Evolutionary conservation across 2,113 vertebrate species (phyloP).

Genomic region (Cyanoliseus patagonus): DNA sequence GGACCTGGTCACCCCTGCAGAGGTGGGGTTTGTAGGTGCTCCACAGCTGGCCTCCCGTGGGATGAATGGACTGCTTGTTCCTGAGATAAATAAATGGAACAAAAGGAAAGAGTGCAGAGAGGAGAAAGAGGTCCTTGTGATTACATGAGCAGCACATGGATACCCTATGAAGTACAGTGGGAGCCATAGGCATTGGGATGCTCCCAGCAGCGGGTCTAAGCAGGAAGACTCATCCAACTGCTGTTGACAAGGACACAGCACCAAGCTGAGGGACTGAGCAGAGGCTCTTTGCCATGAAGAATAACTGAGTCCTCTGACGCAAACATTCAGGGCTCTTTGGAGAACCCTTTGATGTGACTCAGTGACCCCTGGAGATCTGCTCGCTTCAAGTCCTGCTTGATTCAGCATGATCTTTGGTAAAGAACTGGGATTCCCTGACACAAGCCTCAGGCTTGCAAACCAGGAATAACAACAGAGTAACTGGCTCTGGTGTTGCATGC

Average conservation of each 20-base stretch:
- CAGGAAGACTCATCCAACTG: neutral
- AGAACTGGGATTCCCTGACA: neutral
- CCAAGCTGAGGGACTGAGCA: neutral
- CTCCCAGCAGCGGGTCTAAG: neutral
- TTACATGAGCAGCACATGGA: neutral
- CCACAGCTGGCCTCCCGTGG: neutral
- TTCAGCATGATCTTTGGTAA: neutral
- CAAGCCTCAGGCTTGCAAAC: neutral
- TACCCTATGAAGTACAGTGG: rapidly evolving
- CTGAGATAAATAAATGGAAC: neutral
- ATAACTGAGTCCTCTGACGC: neutral
- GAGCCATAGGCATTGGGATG: neutral
- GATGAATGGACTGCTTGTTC: slow-evolving; percentile 24
- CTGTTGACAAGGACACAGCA: slow-evolving; percentile 2
- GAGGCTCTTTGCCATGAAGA: neutral
- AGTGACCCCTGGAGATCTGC: neutral
- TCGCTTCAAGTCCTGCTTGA: neutral
- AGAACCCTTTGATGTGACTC: neutral
- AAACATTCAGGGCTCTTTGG: neutral
- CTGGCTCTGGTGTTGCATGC: no score
- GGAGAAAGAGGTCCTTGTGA: neutral
- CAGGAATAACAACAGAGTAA: neutral
- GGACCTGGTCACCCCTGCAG: slow-evolving; percentile 16
- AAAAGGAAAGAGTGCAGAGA: neutral
- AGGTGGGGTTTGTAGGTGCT: slow-evolving; percentile 59